phyloP scores from a whole-genome alignment of 2,888 invertebrate genomes.

The Tetanocera ferruginea region DNA sequence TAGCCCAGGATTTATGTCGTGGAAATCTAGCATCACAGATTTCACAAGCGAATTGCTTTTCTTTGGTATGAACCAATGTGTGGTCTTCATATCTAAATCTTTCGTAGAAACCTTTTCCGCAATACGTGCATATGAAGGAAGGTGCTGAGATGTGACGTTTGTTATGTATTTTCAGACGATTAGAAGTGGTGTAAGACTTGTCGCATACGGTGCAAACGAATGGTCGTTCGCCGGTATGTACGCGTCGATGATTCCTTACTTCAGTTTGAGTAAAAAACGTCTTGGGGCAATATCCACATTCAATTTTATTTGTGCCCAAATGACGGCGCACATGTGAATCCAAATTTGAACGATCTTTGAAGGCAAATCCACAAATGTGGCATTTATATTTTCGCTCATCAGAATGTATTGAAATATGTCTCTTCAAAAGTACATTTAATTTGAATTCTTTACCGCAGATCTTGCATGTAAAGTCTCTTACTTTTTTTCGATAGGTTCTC shows the following conservation, averaged over 20 bases:
- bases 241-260: constrained; percentile 58
- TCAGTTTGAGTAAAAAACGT: constrained; percentile 32
- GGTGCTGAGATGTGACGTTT: not conserved
- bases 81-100: constrained; percentile 17
- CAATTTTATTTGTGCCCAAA: not conserved
- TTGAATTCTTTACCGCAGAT: not conserved
- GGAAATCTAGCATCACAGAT: constrained; percentile 46
- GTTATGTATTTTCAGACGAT: not conserved
- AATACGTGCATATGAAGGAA: constrained; percentile 34
- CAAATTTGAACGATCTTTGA: not conserved
- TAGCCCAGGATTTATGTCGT: constrained; percentile 45
- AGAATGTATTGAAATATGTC: not conserved
- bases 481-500: not conserved
- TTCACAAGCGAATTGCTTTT: constrained; percentile 72
- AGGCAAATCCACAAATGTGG: constrained; percentile 14
- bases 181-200: constrained; percentile 69
- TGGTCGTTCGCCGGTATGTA: constrained; percentile 72
- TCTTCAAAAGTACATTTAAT: not conserved
- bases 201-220: constrained; percentile 73
- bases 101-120: constrained; percentile 43
- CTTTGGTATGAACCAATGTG: constrained; percentile 73
- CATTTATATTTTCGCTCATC: constrained; percentile 2
- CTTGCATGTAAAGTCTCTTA: constrained; percentile 24
- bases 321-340: constrained; percentile 2
- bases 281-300: constrained; percentile 33